Percentiles rank a stretch among this genome's conserved stretches.
Conservation (phyloP, 2,888 invertebrate species). For the Caenorhabditis sp. region DNA sequence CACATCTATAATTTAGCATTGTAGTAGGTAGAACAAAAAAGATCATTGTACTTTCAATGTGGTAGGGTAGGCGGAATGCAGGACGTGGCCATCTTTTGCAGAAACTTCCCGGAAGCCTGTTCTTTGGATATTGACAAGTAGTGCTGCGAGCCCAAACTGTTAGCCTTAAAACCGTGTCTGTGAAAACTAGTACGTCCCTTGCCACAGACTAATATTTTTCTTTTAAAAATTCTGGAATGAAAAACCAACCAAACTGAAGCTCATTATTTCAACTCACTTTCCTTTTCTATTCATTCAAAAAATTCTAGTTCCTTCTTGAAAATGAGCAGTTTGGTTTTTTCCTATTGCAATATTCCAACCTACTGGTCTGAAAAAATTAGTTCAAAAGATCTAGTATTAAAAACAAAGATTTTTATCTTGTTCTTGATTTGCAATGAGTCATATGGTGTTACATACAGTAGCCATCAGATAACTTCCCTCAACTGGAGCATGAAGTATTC, state of each 20-base stretch:
- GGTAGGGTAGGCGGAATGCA: not conserved
- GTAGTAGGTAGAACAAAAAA: conserved; percentile 40
- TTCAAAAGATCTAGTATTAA: not conserved
- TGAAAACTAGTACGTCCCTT: no score
- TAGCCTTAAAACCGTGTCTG: no score
- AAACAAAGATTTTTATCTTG: not conserved
- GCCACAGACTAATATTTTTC: no score
- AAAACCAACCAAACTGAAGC: not conserved
- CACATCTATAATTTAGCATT: conserved; percentile 33
- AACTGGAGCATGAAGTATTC: not conserved
- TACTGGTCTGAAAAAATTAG: not conserved
- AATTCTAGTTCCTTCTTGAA: not conserved
- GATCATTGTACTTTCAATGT: conserved; percentile 28
- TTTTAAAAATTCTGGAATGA: no score
- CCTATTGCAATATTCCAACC: not conserved
- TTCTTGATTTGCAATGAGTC: no score
- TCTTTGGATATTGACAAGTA: not conserved
- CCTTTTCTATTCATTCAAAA: not conserved
- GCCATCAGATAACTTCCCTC: conserved; percentile 26
- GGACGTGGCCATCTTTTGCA: not conserved
- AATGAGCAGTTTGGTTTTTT: not conserved
- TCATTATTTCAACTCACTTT: no score
- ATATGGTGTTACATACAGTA: not conserved
- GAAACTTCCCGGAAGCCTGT: not conserved
- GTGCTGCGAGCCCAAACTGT: no score